Conservation (phyloP, 2,113 vertebrate species). For the Leptodactylus fuscus region DNA sequence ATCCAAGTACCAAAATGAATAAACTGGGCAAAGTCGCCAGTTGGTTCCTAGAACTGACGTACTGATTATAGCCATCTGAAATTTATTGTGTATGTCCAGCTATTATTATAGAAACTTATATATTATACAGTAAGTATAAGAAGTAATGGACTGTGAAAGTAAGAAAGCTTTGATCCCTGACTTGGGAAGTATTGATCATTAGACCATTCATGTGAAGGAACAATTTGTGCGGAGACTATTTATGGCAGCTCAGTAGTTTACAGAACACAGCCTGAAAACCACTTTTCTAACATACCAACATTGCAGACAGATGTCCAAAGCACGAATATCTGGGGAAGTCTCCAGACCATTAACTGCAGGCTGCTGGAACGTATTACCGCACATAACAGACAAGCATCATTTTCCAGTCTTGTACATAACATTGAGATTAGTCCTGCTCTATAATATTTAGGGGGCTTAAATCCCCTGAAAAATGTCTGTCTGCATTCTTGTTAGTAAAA, state of each 20-base stretch:
- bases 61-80: too few species aligned
- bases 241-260: not conserved
- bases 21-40: too few species aligned
- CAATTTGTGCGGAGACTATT: slow-evolving; percentile 1
- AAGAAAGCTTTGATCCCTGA: too few species aligned
- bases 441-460: too few species aligned
- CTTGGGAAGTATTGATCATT: not conserved
- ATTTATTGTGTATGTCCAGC: too few species aligned
- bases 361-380: not conserved
- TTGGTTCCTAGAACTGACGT: too few species aligned
- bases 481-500: too few species aligned
- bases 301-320: not conserved
- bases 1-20: too few species aligned
- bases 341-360: not conserved
- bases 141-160: too few species aligned
- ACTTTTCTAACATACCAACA: not conserved
- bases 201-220: not conserved
- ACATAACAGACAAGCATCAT: not conserved
- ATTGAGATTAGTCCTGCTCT: not conserved
- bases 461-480: too few species aligned
- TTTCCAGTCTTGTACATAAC: not conserved
- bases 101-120: too few species aligned
- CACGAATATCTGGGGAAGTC: not conserved
- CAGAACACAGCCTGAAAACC: slow-evolving; percentile 1
- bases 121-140: too few species aligned